Evolutionary conservation across 2,797 vertebrate species (phyloP), one percentile per base, ranked within the genome.

Genomic region (Pristis pectinata): DNA sequence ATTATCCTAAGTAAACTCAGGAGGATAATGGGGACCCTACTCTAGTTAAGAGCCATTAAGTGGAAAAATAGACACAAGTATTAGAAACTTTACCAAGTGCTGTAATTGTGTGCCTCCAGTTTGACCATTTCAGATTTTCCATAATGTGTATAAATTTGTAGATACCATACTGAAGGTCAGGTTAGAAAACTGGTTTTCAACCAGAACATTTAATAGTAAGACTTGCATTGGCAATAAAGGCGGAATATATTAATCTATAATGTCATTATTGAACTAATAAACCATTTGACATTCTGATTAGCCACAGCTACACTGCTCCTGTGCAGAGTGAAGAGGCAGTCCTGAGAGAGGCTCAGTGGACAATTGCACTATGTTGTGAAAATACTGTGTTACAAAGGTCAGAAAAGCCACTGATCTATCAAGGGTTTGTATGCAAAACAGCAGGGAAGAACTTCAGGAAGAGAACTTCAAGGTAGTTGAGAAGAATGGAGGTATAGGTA

Each of bases 201-300:
- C 87, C n/a, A n/a, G n/a, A 91, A 67, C 87, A 67, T 91, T 91
- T 67, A 67, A 64, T 91, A 67, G 17, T 67, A 1, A 61, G 27
- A 41, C 61, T 91, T 41, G 61, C 22, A 24, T 91, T 91, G 61
- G 59, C n/a, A 67, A 91, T 41, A 67, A 67, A 91, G n/a, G 87
- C 87, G 37, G 61, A 91, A 91, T 91, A 67, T 22, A 91, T 91
- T 37, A 64, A 91, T 91, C 61, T 41, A 7, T 37, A 22, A 37
- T 67, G 87, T 67, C 41, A 41, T 91, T 67, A 91, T 91, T 64
- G n/a, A 59, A n/a, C 59, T 64, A 91, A 64, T 64, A 64, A 91
- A 64, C 59, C 87, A 17, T 37, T 64, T 91, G 87, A 91, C 87
- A 37, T 67, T 67, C 87, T 41, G 87, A 91, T 91, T 91, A 91